These are phyloP conservation scores for Thamnophis elegans DNA, from an alignment of 2,797 vertebrate genomes.

Conservation along the genomic window DNA sequence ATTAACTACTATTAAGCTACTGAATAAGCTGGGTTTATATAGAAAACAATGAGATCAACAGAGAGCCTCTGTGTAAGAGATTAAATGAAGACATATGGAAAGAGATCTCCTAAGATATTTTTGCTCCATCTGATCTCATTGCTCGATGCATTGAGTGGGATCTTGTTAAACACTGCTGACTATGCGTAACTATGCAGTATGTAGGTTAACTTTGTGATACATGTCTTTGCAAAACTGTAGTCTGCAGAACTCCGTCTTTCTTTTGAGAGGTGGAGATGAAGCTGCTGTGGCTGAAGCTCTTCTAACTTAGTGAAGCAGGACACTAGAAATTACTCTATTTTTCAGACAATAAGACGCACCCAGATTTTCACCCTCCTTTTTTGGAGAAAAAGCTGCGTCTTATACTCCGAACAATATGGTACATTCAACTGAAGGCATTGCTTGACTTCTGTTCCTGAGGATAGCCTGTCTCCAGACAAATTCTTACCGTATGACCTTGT, in stretches of 20 bases:
- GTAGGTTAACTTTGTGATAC: background rate
- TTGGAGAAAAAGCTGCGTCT: too few relatives aligned
- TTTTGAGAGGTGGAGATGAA: background rate
- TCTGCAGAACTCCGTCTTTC: background rate
- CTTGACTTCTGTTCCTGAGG: slow-evolving; percentile 30
- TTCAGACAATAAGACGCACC: too few relatives aligned
- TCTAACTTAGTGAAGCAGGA: slow-evolving; percentile 4
- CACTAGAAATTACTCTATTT: background rate
- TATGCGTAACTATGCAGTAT: background rate
- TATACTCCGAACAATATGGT: too few relatives aligned
- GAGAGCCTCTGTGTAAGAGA: background rate
- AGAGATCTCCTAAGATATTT: background rate
- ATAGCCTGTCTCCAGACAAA: slow-evolving; percentile 42
- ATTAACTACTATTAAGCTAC: slow-evolving; percentile 26
- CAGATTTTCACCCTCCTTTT: too few relatives aligned
- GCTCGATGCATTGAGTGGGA: background rate
- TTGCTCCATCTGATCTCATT: background rate
- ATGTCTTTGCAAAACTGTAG: background rate
- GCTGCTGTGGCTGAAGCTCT: slow-evolving; percentile 25
- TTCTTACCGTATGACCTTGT: slow-evolving; percentile 33
- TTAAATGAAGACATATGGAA: background rate
- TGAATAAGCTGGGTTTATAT: slow-evolving; percentile 15
- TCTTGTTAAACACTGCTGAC: background rate
- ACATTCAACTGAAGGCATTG: slow-evolving; percentile 22
- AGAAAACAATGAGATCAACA: background rate